A percentile compares a stretch with the other conserved stretches of the same genome.
phyloP scores from a whole-genome alignment of 2,888 invertebrate genomes.

The Tiphia femorata region DNA sequence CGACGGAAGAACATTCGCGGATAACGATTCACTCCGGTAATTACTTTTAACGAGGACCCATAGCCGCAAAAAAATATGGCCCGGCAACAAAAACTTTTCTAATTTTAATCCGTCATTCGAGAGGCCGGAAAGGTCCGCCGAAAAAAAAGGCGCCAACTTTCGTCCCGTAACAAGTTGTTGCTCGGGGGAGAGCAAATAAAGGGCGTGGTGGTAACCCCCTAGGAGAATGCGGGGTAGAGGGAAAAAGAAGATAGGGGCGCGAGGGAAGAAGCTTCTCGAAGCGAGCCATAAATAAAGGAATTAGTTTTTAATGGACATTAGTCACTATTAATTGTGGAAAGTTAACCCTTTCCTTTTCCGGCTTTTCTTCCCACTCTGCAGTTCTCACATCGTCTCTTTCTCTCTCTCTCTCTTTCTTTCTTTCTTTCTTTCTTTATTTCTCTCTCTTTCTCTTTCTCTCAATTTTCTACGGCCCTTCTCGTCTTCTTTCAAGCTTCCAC shows the following conservation, averaged over 20 bases:
- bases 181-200: slow-evolving; percentile 46
- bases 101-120: slow-evolving; percentile 60
- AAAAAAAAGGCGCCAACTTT: slow-evolving; percentile 46
- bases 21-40: slow-evolving; percentile 40
- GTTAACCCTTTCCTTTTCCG: slow-evolving; percentile 47
- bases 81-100: slow-evolving; percentile 55
- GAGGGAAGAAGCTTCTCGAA: slow-evolving; percentile 39
- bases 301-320: slow-evolving; percentile 59
- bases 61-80: slow-evolving; percentile 47
- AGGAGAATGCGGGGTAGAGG: slow-evolving; percentile 11
- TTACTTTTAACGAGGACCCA: slow-evolving; percentile 47
- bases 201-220: slow-evolving; percentile 30
- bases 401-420: not conserved
- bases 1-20: slow-evolving; percentile 20
- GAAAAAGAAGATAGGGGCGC: slow-evolving; percentile 1
- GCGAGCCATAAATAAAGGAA: slow-evolving; percentile 56
- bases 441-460: too few species aligned
- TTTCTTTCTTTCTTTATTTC: not conserved
- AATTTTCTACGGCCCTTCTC: too few species aligned
- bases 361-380: slow-evolving; percentile 4
- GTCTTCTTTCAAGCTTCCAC: too few species aligned
- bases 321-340: slow-evolving; percentile 59
- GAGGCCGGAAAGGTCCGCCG: slow-evolving; percentile 28
- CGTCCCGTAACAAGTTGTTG: slow-evolving; percentile 53
- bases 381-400: too few species aligned